A percentile compares a stretch with the other conserved stretches of the same genome.
Conservation (phyloP, 2,888 invertebrate species). For the Drosophila heteroneura region DNA sequence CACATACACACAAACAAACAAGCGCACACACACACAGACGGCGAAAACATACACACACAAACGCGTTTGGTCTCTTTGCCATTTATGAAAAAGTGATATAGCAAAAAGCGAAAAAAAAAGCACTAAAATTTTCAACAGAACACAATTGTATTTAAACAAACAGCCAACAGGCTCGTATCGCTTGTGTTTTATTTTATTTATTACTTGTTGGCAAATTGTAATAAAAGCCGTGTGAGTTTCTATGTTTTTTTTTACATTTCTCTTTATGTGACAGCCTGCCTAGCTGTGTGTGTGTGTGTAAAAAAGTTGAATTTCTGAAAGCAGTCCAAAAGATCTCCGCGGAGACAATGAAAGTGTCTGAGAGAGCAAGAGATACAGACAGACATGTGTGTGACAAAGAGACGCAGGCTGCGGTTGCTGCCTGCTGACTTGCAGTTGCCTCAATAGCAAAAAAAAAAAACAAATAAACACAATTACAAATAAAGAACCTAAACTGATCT, state of each 20-base stretch:
- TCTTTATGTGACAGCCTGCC: slow-evolving; percentile 36
- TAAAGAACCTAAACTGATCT: slow-evolving; percentile 15
- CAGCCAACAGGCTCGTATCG: background rate
- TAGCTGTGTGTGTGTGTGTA: slow-evolving; percentile 16
- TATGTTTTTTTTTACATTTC: slow-evolving; percentile 43
- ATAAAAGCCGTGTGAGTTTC: slow-evolving; percentile 42
- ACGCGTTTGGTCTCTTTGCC: slow-evolving; percentile 50
- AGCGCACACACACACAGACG: slow-evolving; percentile 21
- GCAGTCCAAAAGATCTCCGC: slow-evolving; percentile 48
- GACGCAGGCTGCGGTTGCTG: slow-evolving; percentile 23
- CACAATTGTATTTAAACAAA: slow-evolving; percentile 12
- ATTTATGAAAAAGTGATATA: slow-evolving; percentile 74
- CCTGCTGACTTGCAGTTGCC: slow-evolving; percentile 55
- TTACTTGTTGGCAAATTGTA: slow-evolving; percentile 12
- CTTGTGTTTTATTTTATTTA: background rate
- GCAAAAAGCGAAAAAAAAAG: slow-evolving; percentile 38
- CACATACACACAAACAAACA: slow-evolving; percentile 28
- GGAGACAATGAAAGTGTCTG: slow-evolving; percentile 21
- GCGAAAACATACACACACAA: slow-evolving; percentile 49
- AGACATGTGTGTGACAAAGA: slow-evolving; percentile 30
- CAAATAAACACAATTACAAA: slow-evolving; percentile 16
- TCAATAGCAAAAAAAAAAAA: slow-evolving; percentile 23
- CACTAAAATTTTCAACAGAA: slow-evolving; percentile 22
- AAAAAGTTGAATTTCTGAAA: slow-evolving; percentile 43
- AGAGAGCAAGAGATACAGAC: slow-evolving; percentile 21